phyloP scores from a whole-genome alignment of 2,888 invertebrate species.

The Meganola albula region DNA sequence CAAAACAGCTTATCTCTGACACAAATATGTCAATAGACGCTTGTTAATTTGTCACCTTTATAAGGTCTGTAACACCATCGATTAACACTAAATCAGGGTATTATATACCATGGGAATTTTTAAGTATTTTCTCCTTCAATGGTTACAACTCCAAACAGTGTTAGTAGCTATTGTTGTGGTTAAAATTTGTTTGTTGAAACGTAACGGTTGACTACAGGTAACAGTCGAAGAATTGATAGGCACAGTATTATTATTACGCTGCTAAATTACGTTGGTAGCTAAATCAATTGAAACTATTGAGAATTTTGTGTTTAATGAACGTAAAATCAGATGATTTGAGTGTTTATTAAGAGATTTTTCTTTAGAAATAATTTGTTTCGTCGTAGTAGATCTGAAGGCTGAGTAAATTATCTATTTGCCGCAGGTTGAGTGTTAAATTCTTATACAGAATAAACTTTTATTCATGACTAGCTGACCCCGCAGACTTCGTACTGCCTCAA shows the following conservation, averaged over 20 bases:
- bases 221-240: conserved; percentile 15
- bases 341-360: no score
- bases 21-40: conserved; percentile 38
- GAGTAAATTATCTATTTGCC: no score
- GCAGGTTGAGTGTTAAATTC: no score
- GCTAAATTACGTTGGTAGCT: no score
- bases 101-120: conserved; percentile 59
- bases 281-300: no score
- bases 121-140: conserved; percentile 60
- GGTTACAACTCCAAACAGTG: conserved; percentile 54
- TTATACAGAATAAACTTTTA: no score
- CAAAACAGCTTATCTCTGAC: conserved; percentile 33
- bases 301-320: no score
- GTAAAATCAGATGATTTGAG: no score
- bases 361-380: no score
- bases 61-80: conserved; percentile 49
- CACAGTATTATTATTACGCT: conserved; percentile 23
- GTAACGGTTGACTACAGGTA: conserved; percentile 32
- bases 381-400: no score
- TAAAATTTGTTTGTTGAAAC: conserved; percentile 35
- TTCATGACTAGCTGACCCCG: no score
- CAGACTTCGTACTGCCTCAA: no score
- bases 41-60: conserved; percentile 50
- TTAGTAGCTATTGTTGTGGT: conserved; percentile 52
- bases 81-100: conserved; percentile 46